These are phyloP conservation scores for Diachasma alloeum DNA, from an alignment of 1,140 invertebrate species.

Conservation along the genomic window DNA sequence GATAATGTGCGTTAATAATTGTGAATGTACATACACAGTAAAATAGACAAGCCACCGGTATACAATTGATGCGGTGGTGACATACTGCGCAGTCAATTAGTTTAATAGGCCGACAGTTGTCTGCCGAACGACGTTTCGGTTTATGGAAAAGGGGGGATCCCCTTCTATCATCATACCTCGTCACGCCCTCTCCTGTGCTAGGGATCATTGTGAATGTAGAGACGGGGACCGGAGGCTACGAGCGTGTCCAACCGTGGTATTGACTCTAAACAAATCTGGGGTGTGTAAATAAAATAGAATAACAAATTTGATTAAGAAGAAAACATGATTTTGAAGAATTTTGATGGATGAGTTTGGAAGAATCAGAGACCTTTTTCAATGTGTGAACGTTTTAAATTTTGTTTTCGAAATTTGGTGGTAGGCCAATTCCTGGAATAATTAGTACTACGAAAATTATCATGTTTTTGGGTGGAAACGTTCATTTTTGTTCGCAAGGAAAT, in stretches of 20 bases:
- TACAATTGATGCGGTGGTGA: slow-evolving; percentile 40
- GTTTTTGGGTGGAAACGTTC: too few species aligned
- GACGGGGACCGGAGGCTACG: neutral
- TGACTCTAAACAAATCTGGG: neutral
- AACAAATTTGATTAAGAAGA: neutral
- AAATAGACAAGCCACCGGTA: slow-evolving; percentile 7
- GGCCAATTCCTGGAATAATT: too few species aligned
- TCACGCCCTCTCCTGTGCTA: neutral
- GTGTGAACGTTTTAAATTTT: too few species aligned
- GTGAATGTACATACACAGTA: slow-evolving; percentile 8
- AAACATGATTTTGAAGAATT: neutral
- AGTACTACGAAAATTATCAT: too few species aligned
- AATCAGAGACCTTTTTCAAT: neutral
- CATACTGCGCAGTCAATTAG: slow-evolving; percentile 63
- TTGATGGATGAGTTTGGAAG: neutral
- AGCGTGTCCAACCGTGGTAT: neutral
- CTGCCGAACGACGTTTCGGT: slow-evolving; percentile 34
- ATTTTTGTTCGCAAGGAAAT: too few species aligned
- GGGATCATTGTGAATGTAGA: neutral
- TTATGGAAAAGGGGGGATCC: neutral
- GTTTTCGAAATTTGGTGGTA: too few species aligned
- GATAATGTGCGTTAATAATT: slow-evolving; percentile 13
- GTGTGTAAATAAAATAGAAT: neutral
- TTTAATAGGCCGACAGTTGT: slow-evolving; percentile 65
- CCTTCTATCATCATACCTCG: neutral